Evolutionary conservation across 1,140 invertebrate genomes (phyloP), one percentile per base, ranked within the genome.

Genomic region (Drosophila micromelanica): DNA sequence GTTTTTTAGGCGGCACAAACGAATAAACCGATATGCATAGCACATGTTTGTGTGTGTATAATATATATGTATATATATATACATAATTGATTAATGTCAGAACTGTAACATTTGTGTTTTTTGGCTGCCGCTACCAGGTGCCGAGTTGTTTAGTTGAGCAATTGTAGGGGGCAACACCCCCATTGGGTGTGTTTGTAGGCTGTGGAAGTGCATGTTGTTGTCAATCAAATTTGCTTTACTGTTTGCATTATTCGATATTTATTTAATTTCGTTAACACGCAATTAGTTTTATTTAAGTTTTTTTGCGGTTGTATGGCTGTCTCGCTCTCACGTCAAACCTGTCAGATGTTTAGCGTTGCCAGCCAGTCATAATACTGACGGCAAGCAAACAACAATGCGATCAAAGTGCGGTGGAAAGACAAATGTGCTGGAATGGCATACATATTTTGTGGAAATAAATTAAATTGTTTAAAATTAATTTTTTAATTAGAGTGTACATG

Each of bases 261-360:
- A 90, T 90, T 90, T 90, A 90, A 90, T 90, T 90, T 90, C 70
- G 71, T 62, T 80, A 90, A 90, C 84, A 89, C 84, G 84, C 84
- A 90, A 90, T 90, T 90, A 90, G 80, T 90, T 90, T 90, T 90
- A 80, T 90, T 90, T 86, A 90, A 90, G 76, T 90, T 90, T 85
- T 85, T 85, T 90, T 90, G 85, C 85, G 85, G 85, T 90, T 90
- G 78, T 80, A 74, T 61, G 42, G 72, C 61, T 55, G 49, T 78
- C 78, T 72, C 75, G 55, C 65, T 57, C 30, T n/a, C 38, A 30
- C 37, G 13, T 62, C 59, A 72, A 62, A 51, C 76, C 64, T 82
- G 84, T 89, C 85, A 74, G 57, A 71, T 84, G 79, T 69, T 87
- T 87, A 77, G 84, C 84, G 77, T 86, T 86, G 62, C 81, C 74